Evolutionary conservation across 2,797 vertebrate genomes (phyloP).

Genomic region (Alcedo quadribrachys): DNA sequence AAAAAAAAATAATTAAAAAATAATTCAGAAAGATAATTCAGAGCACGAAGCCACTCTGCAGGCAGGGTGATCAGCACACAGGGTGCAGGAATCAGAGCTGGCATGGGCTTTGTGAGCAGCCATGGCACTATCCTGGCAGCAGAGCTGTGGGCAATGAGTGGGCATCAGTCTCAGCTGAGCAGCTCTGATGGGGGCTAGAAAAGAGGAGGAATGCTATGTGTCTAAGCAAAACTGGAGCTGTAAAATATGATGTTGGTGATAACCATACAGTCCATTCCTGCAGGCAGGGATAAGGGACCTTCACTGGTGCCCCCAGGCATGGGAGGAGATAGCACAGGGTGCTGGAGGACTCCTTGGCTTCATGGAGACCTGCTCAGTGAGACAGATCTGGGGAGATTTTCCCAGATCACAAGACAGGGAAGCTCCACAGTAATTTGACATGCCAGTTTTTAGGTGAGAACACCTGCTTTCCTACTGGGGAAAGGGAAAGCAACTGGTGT

Average conservation of each 20-base stretch:
- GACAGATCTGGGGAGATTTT: not conserved
- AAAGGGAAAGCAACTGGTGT: accelerated
- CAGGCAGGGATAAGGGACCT: not conserved
- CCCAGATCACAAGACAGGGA: not conserved
- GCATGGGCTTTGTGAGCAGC: not conserved
- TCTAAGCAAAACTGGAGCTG: not conserved
- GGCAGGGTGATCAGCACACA: not conserved
- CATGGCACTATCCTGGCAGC: not conserved
- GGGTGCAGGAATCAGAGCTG: not conserved
- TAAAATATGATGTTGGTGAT: not conserved
- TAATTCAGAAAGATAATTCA: not conserved
- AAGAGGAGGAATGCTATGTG: not conserved
- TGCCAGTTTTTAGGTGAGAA: not conserved
- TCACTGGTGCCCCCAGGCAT: not conserved
- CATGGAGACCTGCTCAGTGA: not conserved
- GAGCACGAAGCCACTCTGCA: accelerated
- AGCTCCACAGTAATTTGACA: accelerated
- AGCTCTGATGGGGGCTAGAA: not conserved
- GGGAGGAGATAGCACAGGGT: accelerated
- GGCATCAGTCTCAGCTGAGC: not conserved
- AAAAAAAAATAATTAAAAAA: not conserved
- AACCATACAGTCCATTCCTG: not conserved
- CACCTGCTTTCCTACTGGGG: not conserved
- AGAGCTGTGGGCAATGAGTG: accelerated
- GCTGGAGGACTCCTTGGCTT: not conserved